Base-by-base conservation (phyloP, 2,797 vertebrate genomes). In the Pempheris klunzingeri region DNA sequence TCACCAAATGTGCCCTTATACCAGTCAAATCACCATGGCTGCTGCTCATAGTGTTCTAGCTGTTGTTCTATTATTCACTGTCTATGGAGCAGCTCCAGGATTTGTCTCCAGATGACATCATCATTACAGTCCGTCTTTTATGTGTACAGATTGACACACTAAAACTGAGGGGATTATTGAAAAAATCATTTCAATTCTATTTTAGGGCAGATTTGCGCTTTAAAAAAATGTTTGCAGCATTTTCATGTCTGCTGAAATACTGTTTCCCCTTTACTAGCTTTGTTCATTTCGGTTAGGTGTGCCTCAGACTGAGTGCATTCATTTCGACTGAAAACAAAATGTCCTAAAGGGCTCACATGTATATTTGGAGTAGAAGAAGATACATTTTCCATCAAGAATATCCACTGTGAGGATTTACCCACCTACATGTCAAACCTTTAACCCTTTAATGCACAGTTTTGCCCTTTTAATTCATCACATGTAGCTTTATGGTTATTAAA, bases 11-110 rank as follows among this genome's bases (percentile, higher is more conserved):
- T 84, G 71, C 58, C 71, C 73, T 77, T 80, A 85, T 59, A 71
- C 53, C 71, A 82, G 77, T 44, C 68, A 59, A 81, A 87, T 80
- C 80, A 74, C 64, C 65, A 76, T 61, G 71, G 49, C 55, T 69
- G 78, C 80, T 67, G 70, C 61, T 90, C 86, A 75, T 38, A 69
- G 81, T 71, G 85, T 80, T 68, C 72, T 74, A 58, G 80, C 81
- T 80, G 81, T 81, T 86, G 64, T 81, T 76, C 77, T 81, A 70
- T 87, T 91, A 87, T 88, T 90, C 88, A 87, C 77, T 53, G 68
- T 81, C 24, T 30, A 22, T 83, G 85, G 80, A 88, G 71, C 75
- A 6, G 84, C 74, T 87, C 83, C 84, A 88, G 70, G 70, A 72
- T 74, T 70, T 58, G 36, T 77, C 77, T 68, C 32, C 12, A 49